A percentile compares a stretch with the other conserved stretches of the same genome.
Evolutionary conservation across 2,888 invertebrate species (phyloP).

Genomic region (Lottia scabra): DNA sequence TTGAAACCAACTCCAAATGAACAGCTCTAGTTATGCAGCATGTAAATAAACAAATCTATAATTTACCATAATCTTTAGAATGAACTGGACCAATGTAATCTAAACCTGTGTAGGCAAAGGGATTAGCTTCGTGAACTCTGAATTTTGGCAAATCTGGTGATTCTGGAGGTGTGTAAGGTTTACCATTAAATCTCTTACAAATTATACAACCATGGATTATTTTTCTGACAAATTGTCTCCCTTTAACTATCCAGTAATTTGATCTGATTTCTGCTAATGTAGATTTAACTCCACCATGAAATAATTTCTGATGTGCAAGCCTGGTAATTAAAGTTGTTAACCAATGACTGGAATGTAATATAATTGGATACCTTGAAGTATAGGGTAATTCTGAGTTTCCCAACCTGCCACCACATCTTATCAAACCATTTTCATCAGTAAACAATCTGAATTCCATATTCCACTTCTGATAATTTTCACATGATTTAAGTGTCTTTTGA

Average conservation of each 20-base stretch:
- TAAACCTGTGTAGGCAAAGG: conserved; percentile 5
- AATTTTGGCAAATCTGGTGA: no score
- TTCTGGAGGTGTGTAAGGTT: no score
- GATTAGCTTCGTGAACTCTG: neutral
- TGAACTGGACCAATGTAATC: conserved; percentile 15
- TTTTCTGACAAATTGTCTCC: neutral
- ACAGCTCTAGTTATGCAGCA: no score
- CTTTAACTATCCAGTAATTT: neutral
- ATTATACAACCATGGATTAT: neutral
- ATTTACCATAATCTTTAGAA: neutral
- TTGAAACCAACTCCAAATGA: no score
- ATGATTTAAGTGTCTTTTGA: no score
- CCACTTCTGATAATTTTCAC: no score
- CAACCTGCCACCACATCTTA: no score
- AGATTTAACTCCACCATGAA: neutral
- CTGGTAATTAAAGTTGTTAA: neutral
- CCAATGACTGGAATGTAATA: neutral
- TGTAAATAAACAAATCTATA: no score
- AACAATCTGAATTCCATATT: no score
- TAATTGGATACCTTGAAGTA: neutral
- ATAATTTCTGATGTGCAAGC: no score
- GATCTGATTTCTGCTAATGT: neutral
- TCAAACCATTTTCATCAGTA: no score
- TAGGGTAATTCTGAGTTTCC: neutral
- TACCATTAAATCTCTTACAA: no score